These are phyloP conservation scores for Sminthurinus aureus DNA, from an alignment of 2,888 invertebrate species.

Conservation along the genomic window DNA sequence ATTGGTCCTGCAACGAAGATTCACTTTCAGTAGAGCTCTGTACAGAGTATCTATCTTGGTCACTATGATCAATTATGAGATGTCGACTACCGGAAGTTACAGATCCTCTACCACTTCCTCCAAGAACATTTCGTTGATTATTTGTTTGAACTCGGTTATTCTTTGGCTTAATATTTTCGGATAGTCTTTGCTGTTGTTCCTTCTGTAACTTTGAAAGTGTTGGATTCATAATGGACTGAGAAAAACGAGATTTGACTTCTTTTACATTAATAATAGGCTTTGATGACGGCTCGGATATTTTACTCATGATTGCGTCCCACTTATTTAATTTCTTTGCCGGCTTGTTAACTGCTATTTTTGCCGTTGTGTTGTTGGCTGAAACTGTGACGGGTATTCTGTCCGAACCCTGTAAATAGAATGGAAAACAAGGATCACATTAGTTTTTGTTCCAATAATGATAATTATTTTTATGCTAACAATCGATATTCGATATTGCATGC, in stretches of 20 bases:
- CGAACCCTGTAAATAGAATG: conserved; percentile 18
- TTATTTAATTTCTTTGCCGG: conserved; percentile 71
- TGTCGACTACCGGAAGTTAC: neutral
- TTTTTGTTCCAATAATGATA: too few relatives aligned
- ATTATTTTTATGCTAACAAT: too few relatives aligned
- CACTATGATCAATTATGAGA: conserved; percentile 28
- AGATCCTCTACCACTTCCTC: neutral
- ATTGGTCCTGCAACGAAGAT: conserved; percentile 42
- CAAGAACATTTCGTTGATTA: neutral
- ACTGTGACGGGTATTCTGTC: conserved; percentile 41
- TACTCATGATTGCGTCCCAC: conserved; percentile 86
- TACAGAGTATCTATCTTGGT: conserved; percentile 48
- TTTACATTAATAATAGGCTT: conserved; percentile 69
- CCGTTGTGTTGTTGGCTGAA: conserved; percentile 11
- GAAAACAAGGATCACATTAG: conserved; percentile 15
- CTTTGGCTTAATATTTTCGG: neutral
- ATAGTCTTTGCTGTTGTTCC: neutral
- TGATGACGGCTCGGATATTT: conserved; percentile 69
- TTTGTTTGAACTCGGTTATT: neutral
- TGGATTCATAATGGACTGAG: neutral
- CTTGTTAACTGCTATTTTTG: conserved; percentile 63
- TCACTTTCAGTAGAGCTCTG: conserved; percentile 51
- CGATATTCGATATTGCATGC: too few relatives aligned
- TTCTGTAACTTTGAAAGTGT: neutral
- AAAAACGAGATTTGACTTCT: conserved; percentile 87